Base-by-base conservation (phyloP, 2,113 vertebrate genomes). In the Pelecanoides urinatrix region DNA sequence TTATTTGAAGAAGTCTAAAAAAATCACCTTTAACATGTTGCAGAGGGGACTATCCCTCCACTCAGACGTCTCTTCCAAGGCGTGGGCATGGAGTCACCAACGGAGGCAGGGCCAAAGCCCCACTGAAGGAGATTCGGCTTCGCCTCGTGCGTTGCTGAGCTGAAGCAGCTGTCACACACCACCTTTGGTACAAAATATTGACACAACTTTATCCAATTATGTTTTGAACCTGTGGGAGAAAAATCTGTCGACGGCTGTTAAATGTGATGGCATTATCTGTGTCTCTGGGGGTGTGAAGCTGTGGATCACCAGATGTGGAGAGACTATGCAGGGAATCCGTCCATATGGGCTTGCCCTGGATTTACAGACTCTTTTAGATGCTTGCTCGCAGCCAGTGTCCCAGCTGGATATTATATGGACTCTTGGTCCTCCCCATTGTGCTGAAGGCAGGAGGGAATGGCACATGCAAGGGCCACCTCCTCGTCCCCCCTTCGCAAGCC, bases 211-310 rank as follows among this genome's bases (percentile, higher is more conserved):
- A 88, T 93, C 86, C 75, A 88, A 49, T 88, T 79, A 49, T 3
- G 10, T 34, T 38, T 80, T 40, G 82, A 93, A 90, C 53, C 92
- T 36, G 23, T 22, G 91, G 88, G 82, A 92, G 58, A 75, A 44
- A 76, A 93, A 56, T 44, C 78, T 93, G 88, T 70, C n/a, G 3
- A 13, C 15, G 16, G 88, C 58, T 93, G 81, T 93, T 92, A 76
- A 82, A 79, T 88, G 67, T 93, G 92, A 95, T 90, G 86, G 92
- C 71, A 88, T 94, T 90, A 88, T 88, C 86, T 53, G 53, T 20
- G 53, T 79, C 92, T 83, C 91, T 45, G 62, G 86, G 82, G 75
- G 58, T 52, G 66, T 20, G 71, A 78, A 56, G 90, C 11, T 88
- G 61, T 90, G 88, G 78, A 79, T 90, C 71, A 85, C 58, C 74